These are phyloP conservation scores for Rhamphomyia laevipes DNA, from an alignment of 2,888 invertebrate species.

Conservation along the genomic window DNA sequence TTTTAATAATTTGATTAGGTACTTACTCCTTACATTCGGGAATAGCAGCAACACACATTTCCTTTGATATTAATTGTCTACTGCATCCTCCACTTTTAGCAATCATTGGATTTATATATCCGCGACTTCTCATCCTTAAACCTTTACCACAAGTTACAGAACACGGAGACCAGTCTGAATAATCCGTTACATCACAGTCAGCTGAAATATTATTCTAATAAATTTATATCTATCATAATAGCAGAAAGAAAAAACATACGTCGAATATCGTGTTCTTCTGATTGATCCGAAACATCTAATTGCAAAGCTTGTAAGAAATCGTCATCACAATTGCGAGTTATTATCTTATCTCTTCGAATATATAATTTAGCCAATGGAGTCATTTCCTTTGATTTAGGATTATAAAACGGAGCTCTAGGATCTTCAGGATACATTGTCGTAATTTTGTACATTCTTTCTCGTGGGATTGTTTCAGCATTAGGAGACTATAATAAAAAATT, in stretches of 20 bases:
- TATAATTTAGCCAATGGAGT: slow-evolving; percentile 75
- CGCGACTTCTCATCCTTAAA: slow-evolving; percentile 61
- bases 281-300: slow-evolving; percentile 53
- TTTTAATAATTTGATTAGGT: background rate
- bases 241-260: slow-evolving; percentile 52
- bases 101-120: slow-evolving; percentile 55
- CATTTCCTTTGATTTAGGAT: slow-evolving; percentile 54
- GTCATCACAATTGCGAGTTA: slow-evolving; percentile 63
- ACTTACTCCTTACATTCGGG: slow-evolving; percentile 59
- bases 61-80: slow-evolving; percentile 70
- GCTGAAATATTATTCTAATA: slow-evolving; percentile 39
- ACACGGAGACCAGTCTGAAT: slow-evolving; percentile 67
- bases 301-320: slow-evolving; percentile 46
- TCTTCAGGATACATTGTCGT: slow-evolving; percentile 86
- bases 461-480: slow-evolving; percentile 62
- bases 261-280: slow-evolving; percentile 48
- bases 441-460: slow-evolving; percentile 77
- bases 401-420: slow-evolving; percentile 85
- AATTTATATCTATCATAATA: background rate
- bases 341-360: slow-evolving; percentile 60
- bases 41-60: slow-evolving; percentile 74
- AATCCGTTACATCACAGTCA: slow-evolving; percentile 68
- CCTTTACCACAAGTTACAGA: slow-evolving; percentile 85
- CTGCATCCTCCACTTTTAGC: slow-evolving; percentile 59
- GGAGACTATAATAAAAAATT: slow-evolving; percentile 50